Percentiles rank a stretch among this genome's conserved stretches.
These are phyloP conservation scores for Eubucco bourcierii DNA, from an alignment of 2,113 vertebrate genomes.

Conservation along the genomic window DNA sequence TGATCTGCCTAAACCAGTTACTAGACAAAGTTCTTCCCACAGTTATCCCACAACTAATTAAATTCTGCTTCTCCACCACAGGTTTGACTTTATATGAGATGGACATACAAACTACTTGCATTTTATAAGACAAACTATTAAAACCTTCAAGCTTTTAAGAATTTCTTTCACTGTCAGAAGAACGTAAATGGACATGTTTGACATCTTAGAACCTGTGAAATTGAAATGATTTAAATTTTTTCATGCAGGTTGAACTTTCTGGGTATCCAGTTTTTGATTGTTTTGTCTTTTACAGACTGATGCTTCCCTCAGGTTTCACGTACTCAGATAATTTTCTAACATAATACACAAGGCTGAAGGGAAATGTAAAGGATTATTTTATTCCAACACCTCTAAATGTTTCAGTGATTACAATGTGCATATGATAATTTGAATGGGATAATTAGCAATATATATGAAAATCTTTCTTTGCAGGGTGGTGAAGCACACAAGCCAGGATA, in stretches of 20 bases:
- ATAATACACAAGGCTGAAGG: no score
- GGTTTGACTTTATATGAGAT: background rate
- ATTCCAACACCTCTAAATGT: background rate
- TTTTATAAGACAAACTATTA: conserved; percentile 11
- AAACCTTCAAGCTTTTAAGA: background rate
- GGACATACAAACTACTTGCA: background rate
- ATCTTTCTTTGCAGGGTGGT: conserved; percentile 77
- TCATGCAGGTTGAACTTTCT: background rate
- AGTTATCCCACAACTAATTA: background rate
- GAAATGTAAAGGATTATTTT: background rate
- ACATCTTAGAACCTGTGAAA: background rate
- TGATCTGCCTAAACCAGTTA: background rate
- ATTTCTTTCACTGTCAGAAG: background rate
- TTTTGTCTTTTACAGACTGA: conserved; percentile 35
- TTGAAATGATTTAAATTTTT: background rate
- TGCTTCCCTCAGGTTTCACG: background rate
- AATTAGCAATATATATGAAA: background rate
- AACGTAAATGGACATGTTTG: background rate
- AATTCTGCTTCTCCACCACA: conserved; percentile 34
- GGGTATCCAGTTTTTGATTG: background rate
- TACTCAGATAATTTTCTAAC: background rate
- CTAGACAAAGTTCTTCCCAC: background rate
- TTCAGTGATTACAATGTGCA: background rate
- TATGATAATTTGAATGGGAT: background rate
- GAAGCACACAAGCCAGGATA: conserved; percentile 82